Evolutionary conservation across 2,888 invertebrate genomes (phyloP).

Genomic region (Nezara viridula): DNA sequence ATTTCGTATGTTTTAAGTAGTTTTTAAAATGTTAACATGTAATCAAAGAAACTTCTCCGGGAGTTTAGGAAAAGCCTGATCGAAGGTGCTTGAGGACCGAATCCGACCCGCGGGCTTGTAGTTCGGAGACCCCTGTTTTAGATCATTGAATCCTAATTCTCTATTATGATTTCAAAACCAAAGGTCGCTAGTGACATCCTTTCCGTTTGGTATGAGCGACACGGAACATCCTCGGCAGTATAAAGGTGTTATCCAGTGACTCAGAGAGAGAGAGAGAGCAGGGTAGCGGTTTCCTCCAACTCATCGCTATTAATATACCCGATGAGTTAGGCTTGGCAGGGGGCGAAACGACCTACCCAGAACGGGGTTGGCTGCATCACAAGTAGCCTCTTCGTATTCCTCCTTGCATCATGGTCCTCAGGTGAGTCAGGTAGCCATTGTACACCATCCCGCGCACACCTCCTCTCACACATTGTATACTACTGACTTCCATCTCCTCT

Average conservation of each 20-base stretch:
- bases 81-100: no score
- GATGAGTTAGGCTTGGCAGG: slow-evolving; percentile 43
- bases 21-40: no score
- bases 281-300: slow-evolving; percentile 44
- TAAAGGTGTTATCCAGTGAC: slow-evolving; percentile 5
- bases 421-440: slow-evolving; percentile 28
- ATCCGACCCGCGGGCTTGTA: no score
- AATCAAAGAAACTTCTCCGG: no score
- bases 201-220: not conserved
- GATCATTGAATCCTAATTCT: not conserved
- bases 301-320: slow-evolving; percentile 45
- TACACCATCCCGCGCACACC: not conserved
- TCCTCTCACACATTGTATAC: not conserved
- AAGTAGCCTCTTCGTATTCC: slow-evolving; percentile 41
- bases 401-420: not conserved
- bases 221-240: not conserved
- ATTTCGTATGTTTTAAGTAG: no score
- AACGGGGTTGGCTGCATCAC: slow-evolving; percentile 38
- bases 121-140: no score
- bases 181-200: not conserved
- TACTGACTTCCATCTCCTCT: not conserved
- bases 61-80: no score
- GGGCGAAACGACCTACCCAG: slow-evolving; percentile 24
- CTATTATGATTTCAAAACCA: not conserved
- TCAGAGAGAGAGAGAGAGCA: not conserved